phyloP scores from a whole-genome alignment of 2,797 vertebrate genomes.

The Poeciliopsis presidionis region DNA sequence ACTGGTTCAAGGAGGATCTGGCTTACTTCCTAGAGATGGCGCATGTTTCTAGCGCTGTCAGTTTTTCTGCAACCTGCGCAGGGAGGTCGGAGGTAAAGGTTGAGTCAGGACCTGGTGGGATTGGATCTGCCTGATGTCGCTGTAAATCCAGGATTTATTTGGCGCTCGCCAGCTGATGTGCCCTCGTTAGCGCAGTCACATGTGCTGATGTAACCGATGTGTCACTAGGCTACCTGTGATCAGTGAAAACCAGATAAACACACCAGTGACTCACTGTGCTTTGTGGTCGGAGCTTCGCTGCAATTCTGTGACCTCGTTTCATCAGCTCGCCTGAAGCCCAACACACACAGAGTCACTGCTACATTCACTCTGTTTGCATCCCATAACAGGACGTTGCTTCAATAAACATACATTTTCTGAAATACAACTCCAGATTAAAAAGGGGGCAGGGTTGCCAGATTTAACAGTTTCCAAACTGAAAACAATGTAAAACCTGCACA shows the following conservation, averaged over 20 bases:
- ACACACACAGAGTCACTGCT: not conserved
- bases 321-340: constrained; percentile 33
- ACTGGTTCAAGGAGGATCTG: constrained; percentile 48
- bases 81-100: constrained; percentile 34
- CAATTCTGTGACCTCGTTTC: constrained; percentile 51
- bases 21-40: not conserved
- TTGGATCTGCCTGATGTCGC: constrained; percentile 21
- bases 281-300: constrained; percentile 36
- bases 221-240: constrained; percentile 50
- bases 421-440: constrained; percentile 1
- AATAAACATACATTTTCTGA: not conserved
- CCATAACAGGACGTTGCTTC: not conserved
- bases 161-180: constrained; percentile 20
- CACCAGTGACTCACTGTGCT: constrained; percentile 46
- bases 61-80: not conserved
- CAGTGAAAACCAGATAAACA: constrained; percentile 47
- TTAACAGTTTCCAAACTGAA: not conserved
- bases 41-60: constrained; percentile 4
- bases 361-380: not conserved
- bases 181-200: constrained; percentile 38
- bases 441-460: too few species aligned
- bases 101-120: not conserved
- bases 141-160: constrained; percentile 25
- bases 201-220: constrained; percentile 39
- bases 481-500: too few species aligned